Base-by-base conservation (phyloP, 2,113 vertebrate species). In the Sialia sialis region DNA sequence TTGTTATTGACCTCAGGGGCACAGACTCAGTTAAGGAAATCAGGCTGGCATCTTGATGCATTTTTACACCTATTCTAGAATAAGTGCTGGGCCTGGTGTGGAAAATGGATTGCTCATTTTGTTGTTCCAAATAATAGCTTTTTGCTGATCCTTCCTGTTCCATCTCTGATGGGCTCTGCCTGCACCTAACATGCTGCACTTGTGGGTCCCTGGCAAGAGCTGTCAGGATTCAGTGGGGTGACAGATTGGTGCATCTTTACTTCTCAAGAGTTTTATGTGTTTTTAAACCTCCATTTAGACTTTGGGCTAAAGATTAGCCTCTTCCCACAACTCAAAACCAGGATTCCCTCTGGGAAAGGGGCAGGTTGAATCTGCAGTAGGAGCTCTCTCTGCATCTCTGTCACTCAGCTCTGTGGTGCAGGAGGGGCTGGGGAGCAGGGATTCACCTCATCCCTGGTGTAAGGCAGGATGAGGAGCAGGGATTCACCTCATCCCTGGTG, bases 1-100 rank as follows among this genome's bases (percentile, higher is more conserved):
- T 73, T 16, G 38, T 80, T 86, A 58, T 38, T 90, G 83, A 92
- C 79, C 85, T 73, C 79, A 12, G 85, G 88, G 76, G 51, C 79
- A 55, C 5, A 7, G 76, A 27, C 68, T 90, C 46, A 38, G 72
- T 56, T 74, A 56, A 85, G 92, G 67, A 60, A 77, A 54, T 59
- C 2, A 6, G 27, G 51, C 85, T 74, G 63, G 79, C 34, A 29
- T 86, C 90, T 66, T 62, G 34, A 60, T 83, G 90, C 34, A 43
- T 48, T 79, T 94, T 93, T 62, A 34, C 72, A 80, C 48, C 54
- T 64, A 13, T 67, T 90, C 79, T 69, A 87, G 46, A 56, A 6
- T 32, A 32, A 81, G 83, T 9, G 0, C 72, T 34, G 60, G 30
- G 25, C 56, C 54, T 75, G 76, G 41, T 2, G 9, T 44, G 58